A percentile compares a stretch with the other conserved stretches of the same genome.
These are phyloP conservation scores for Leuciscus idus DNA, from an alignment of 2,113 vertebrate genomes.

Conservation along the genomic window DNA sequence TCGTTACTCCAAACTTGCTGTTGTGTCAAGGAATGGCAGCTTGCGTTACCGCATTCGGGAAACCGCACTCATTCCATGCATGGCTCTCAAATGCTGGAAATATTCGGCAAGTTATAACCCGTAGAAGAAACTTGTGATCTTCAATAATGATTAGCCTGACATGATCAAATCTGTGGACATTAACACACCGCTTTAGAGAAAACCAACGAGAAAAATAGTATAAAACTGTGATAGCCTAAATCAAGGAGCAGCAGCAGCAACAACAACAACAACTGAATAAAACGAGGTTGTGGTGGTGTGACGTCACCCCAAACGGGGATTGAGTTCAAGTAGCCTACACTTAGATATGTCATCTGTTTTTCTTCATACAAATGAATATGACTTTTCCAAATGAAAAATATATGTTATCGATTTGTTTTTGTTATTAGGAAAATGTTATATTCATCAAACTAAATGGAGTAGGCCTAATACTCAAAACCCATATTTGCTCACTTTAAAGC, in stretches of 20 bases:
- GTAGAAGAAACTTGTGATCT: not conserved
- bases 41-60: not conserved
- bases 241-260: not conserved
- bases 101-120: not conserved
- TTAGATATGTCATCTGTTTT: too few species aligned
- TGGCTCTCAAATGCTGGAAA: not conserved
- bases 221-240: not conserved
- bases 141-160: not conserved
- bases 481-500: too few species aligned
- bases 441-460: too few species aligned
- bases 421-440: too few species aligned
- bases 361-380: too few species aligned
- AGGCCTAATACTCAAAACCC: too few species aligned
- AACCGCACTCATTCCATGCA: constrained; percentile 5
- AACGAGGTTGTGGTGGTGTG: not conserved
- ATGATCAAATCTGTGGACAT: not conserved
- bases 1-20: not conserved
- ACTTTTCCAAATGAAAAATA: too few species aligned
- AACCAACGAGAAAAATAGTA: not conserved
- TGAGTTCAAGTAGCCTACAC: not conserved
- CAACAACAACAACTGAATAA: not conserved
- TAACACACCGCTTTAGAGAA: not conserved
- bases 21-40: not conserved
- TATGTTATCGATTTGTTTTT: too few species aligned
- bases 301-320: not conserved